Percentiles rank a stretch among this genome's conserved stretches.
These are phyloP conservation scores for Lithobius niger DNA, from an alignment of 1,140 invertebrate genomes.

Conservation along the genomic window DNA sequence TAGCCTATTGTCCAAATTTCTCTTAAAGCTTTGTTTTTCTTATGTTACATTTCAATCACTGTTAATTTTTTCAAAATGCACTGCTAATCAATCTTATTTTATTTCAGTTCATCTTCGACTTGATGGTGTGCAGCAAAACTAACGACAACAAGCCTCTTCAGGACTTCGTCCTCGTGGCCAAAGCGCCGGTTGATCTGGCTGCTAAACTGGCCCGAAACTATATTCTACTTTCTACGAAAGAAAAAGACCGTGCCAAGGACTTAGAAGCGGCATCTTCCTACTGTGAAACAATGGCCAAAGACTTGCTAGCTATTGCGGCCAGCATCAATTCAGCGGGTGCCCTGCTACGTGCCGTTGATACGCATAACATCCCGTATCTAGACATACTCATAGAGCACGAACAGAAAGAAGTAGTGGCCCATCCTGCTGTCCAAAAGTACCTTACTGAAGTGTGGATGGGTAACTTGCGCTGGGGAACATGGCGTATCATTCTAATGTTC, in stretches of 20 bases:
- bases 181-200: conserved; percentile 93
- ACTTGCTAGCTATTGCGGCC: conserved; percentile 82
- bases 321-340: conserved; percentile 83
- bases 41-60: too few species aligned
- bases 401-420: conserved; percentile 76
- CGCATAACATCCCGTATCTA: conserved; percentile 82
- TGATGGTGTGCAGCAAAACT: conserved; percentile 96
- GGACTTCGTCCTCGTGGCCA: conserved; percentile 90
- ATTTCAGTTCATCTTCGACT: conserved; percentile 85
- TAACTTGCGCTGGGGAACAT: conserved; percentile 84
- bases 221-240: conserved; percentile 73
- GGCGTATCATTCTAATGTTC: conserved; percentile 86
- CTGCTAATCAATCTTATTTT: conserved; percentile 10
- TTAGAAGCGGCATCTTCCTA: conserved; percentile 85
- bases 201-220: conserved; percentile 93
- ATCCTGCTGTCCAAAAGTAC: conserved; percentile 31
- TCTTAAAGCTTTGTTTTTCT: too few species aligned
- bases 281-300: conserved; percentile 94
- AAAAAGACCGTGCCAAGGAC: conserved; percentile 96
- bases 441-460: conserved; percentile 64
- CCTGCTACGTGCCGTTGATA: conserved; percentile 79
- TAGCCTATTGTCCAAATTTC: too few species aligned
- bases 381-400: conserved; percentile 98
- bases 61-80: neutral
- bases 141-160: conserved; percentile 91